Percentiles rank a stretch among this genome's conserved stretches.
Evolutionary conservation across 1,140 invertebrate species (phyloP).

Genomic region (Cydia fagiglandana): DNA sequence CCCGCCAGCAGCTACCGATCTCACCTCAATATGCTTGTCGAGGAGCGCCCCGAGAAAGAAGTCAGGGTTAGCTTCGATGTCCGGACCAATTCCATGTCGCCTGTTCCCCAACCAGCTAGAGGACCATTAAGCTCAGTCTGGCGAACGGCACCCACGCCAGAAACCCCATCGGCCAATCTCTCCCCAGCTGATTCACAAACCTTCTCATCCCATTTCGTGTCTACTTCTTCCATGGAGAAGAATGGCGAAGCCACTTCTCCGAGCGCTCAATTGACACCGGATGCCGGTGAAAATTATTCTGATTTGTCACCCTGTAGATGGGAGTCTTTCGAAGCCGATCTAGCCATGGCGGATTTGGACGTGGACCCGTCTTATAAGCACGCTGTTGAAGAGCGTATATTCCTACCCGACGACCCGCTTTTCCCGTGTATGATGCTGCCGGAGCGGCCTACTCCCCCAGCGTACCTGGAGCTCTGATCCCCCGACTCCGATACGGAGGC

Average conservation of each 20-base stretch:
- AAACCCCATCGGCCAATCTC: slow-evolving; percentile 81
- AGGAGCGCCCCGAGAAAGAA: slow-evolving; percentile 69
- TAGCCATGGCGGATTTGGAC: slow-evolving; percentile 75
- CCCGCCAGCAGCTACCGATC: slow-evolving; percentile 73
- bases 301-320: slow-evolving; percentile 71
- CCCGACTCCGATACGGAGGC: slow-evolving; percentile 74
- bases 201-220: slow-evolving; percentile 81
- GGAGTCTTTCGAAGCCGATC: slow-evolving; percentile 79
- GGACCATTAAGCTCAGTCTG: slow-evolving; percentile 67
- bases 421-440: slow-evolving; percentile 61
- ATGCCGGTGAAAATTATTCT: slow-evolving; percentile 74
- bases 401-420: slow-evolving; percentile 73
- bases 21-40: slow-evolving; percentile 73
- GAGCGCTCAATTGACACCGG: slow-evolving; percentile 80
- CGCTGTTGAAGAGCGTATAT: slow-evolving; percentile 81
- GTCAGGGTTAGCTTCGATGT: slow-evolving; percentile 76
- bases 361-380: slow-evolving; percentile 78
- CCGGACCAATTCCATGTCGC: slow-evolving; percentile 64
- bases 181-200: slow-evolving; percentile 80
- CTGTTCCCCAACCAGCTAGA: slow-evolving; percentile 59
- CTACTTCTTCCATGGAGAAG: slow-evolving; percentile 76
- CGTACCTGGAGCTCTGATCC: slow-evolving; percentile 74
- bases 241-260: slow-evolving; percentile 76
- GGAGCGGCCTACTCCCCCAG: slow-evolving; percentile 68
- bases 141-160: slow-evolving; percentile 79